phyloP scores from a whole-genome alignment of 1,140 invertebrate genomes.

The Melanaphis sacchari region DNA sequence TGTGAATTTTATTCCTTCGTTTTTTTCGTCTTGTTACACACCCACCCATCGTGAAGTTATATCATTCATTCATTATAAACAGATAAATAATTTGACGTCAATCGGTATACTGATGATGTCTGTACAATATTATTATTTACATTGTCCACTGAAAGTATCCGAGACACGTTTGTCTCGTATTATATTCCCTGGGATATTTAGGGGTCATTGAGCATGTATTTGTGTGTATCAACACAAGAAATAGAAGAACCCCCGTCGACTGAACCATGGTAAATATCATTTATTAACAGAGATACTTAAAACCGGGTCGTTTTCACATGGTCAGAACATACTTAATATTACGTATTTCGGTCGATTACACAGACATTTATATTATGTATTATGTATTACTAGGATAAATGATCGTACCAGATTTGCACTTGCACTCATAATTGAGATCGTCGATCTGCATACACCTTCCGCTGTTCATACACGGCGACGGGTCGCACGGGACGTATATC shows the following conservation, averaged over 20 bases:
- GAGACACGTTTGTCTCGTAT: neutral
- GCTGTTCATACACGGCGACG: conserved; percentile 88
- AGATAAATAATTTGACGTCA: neutral
- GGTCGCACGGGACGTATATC: conserved; percentile 88
- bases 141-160: neutral
- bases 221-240: neutral
- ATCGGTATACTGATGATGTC: neutral
- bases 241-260: neutral
- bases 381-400: neutral
- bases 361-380: neutral
- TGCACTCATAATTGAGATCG: conserved; percentile 81
- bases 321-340: neutral
- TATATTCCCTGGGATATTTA: neutral
- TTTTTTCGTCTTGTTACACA: neutral
- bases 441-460: conserved; percentile 80
- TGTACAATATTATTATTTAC: neutral
- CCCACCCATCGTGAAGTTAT: neutral
- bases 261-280: neutral
- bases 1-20: neutral
- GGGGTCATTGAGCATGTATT: neutral
- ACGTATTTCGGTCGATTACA: neutral
- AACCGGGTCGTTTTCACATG: neutral
- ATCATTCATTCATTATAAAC: neutral
- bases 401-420: conserved; percentile 82
- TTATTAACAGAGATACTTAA: neutral